Evolutionary conservation across 2,888 invertebrate species (phyloP).

Genomic region (Creontiades dilutus): DNA sequence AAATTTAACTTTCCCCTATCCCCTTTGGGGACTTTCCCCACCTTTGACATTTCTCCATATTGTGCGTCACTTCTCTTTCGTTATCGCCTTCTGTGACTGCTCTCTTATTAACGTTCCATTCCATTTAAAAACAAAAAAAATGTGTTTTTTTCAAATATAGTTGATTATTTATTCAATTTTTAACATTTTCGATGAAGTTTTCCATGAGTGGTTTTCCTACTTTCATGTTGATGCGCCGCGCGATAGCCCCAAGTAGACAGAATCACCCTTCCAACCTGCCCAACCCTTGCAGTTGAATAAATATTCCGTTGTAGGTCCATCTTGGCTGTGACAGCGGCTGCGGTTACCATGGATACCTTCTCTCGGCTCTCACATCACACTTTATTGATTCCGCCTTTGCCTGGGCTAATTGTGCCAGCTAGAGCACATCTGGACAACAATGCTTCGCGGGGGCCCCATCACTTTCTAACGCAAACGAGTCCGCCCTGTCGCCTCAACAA

Average conservation of each 20-base stretch:
- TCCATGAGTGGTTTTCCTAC: too few species aligned
- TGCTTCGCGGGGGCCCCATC: slow-evolving; percentile 13
- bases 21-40: too few species aligned
- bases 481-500: too few species aligned
- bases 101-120: too few species aligned
- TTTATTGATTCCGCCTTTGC: slow-evolving; percentile 70
- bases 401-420: slow-evolving; percentile 54
- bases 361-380: slow-evolving; percentile 65
- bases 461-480: not conserved
- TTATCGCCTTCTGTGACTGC: too few species aligned
- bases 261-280: not conserved
- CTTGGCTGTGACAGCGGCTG: slow-evolving; percentile 66
- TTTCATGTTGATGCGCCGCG: not conserved
- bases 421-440: slow-evolving; percentile 61
- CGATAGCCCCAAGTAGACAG: not conserved
- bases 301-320: slow-evolving; percentile 65
- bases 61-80: too few species aligned
- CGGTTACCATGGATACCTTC: slow-evolving; percentile 62
- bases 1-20: too few species aligned
- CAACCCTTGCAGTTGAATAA: slow-evolving; percentile 56
- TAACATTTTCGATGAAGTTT: too few species aligned
- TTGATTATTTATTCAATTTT: too few species aligned
- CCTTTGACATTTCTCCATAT: too few species aligned
- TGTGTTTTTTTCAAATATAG: too few species aligned
- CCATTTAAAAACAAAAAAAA: too few species aligned